phyloP scores from a whole-genome alignment of 2,797 vertebrate species.

The Semotilus atromaculatus region DNA sequence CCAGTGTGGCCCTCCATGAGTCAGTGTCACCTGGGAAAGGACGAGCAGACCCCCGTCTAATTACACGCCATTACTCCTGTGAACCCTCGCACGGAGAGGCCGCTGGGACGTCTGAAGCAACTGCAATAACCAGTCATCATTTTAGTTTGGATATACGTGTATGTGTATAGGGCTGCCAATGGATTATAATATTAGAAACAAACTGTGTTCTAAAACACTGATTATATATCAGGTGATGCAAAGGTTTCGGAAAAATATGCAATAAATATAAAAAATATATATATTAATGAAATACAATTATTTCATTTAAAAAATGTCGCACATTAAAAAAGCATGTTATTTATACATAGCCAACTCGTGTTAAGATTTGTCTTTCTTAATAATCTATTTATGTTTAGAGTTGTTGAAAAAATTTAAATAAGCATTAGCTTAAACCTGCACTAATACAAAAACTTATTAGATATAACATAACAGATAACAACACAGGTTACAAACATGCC shows the following conservation, averaged over 20 bases:
- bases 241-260: not conserved
- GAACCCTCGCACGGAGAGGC: slow-evolving; percentile 7
- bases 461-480: no score
- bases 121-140: slow-evolving; percentile 6
- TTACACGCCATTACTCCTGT: slow-evolving; percentile 44
- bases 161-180: not conserved
- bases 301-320: no score
- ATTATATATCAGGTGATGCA: not conserved
- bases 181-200: not conserved
- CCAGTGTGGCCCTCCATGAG: not conserved
- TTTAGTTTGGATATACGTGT: not conserved
- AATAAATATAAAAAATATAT: not conserved
- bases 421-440: not conserved
- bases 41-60: slow-evolving; percentile 41
- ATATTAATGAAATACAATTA: not conserved
- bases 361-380: no score
- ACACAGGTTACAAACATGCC: no score
- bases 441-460: not conserved
- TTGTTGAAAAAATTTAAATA: no score
- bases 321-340: no score
- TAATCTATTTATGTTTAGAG: no score
- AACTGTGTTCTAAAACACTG: not conserved
- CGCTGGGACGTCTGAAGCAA: not conserved
- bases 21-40: slow-evolving; percentile 24
- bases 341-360: no score